Evolutionary conservation across 2,797 vertebrate species (phyloP), one percentile per base, ranked within the genome.

Genomic region (Thunnus albacares): DNA sequence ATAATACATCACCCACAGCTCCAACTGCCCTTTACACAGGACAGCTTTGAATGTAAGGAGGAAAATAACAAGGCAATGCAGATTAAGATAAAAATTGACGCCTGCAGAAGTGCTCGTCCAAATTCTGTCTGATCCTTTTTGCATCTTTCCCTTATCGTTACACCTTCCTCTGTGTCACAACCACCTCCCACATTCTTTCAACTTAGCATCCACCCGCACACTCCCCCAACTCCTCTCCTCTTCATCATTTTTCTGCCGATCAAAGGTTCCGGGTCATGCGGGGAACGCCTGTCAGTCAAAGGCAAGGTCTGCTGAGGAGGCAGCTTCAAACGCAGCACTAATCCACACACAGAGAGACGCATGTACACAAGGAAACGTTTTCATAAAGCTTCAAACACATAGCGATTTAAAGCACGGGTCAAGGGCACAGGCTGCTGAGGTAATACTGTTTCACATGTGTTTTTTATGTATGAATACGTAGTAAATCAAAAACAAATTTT

Each of bases 231-330:
- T 64, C 20, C 64, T 59, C 57, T 59, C 41, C 6, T 28, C 71
- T 59, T 59, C 66, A 52, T 77, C 61, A 43, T 66, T 45, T 71
- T 13, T 51, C 83, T 80, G 85, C 78, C 83, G 75, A 77, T 87
- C 80, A 87, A 71, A 72, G 35, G 65, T 62, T 56, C 30, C 10
- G 43, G 75, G 78, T 79, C 69, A 81, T 0, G 62, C 20, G 28
- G 55, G 43, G 61, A 79, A 65, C 30, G 2, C 28, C 75, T 82
- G 87, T 79, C 85, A 88, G 72, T 86, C 82, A 86, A 58, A 85
- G 62, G 53, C 51, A 11, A 69, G 58, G 75, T 72, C 52, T 63
- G 38, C 58, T 43, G 73, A 66, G 49, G 61, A 70, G 81, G 59
- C 12, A 9, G 70, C 79, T 64, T 81, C 81, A 84, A 81, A 56